These are phyloP conservation scores for Syngnathus typhle DNA, from an alignment of 2,113 vertebrate genomes.

Conservation along the genomic window DNA sequence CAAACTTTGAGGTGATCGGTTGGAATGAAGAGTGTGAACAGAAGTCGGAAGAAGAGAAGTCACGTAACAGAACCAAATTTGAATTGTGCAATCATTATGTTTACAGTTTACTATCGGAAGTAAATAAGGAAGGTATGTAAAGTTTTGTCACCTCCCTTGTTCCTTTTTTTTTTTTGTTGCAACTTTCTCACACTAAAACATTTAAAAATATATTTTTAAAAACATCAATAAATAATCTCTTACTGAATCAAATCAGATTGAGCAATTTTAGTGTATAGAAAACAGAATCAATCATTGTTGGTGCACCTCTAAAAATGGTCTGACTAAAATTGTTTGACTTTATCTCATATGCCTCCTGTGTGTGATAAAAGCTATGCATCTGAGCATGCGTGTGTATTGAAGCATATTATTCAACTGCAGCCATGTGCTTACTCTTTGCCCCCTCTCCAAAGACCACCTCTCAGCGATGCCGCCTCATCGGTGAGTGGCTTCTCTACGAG, in stretches of 20 bases:
- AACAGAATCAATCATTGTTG: not conserved
- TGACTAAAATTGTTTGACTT: not conserved
- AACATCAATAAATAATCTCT: not conserved
- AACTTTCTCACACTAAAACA: too few relatives aligned
- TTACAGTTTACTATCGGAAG: not conserved
- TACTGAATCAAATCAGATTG: not conserved
- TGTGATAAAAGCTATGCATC: conserved; percentile 8
- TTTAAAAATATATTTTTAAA: not conserved
- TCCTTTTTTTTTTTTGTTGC: too few relatives aligned
- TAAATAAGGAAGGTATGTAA: too few relatives aligned
- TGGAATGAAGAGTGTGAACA: not conserved
- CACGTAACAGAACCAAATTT: not conserved
- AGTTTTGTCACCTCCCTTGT: too few relatives aligned
- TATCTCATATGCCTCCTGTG: conserved; percentile 22
- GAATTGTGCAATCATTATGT: not conserved
- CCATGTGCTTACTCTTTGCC: conserved; percentile 18
- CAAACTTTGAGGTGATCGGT: not conserved
- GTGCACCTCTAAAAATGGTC: conserved; percentile 1
- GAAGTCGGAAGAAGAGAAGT: too few relatives aligned
- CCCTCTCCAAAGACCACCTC: conserved; percentile 3
- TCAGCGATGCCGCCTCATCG: conserved; percentile 31
- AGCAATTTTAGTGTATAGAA: not conserved
- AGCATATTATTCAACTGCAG: not conserved
- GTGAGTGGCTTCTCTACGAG: conserved; percentile 59
- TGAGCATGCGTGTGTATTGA: not conserved